Percentiles rank a stretch among this genome's conserved stretches.
These are phyloP conservation scores for Dromius quadrimaculatus DNA, from an alignment of 2,888 invertebrate species.

Conservation along the genomic window DNA sequence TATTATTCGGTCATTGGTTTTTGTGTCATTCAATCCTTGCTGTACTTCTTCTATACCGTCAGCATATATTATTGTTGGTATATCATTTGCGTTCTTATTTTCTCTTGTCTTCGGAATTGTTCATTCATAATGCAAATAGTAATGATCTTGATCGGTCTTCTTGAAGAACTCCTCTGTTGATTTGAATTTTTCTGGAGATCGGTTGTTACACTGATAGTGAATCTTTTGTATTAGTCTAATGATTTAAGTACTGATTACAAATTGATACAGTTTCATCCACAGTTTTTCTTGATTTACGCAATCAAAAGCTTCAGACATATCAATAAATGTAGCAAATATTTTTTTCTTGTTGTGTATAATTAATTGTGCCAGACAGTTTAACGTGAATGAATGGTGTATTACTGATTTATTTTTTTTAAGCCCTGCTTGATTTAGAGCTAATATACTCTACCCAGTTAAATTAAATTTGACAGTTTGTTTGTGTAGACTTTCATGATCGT, in stretches of 20 bases:
- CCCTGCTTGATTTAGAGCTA: neutral
- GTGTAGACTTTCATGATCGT: neutral
- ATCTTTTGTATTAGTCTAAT: conserved; percentile 18
- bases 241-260: neutral
- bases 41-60: neutral
- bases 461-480: neutral
- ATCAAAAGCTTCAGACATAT: neutral
- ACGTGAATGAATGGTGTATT: neutral
- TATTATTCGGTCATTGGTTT: neutral
- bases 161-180: neutral
- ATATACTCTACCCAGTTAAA: neutral
- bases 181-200: neutral
- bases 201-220: neutral
- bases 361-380: neutral
- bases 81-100: neutral
- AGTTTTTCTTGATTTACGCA: conserved; percentile 12
- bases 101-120: neutral
- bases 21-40: neutral
- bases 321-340: neutral
- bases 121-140: no score
- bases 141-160: neutral
- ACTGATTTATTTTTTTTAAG: neutral
- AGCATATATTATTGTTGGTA: neutral
- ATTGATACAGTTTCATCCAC: conserved; percentile 9
- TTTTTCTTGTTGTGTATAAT: neutral